Conservation (phyloP, 1,140 invertebrate species). For the Drosophila teissieri region DNA sequence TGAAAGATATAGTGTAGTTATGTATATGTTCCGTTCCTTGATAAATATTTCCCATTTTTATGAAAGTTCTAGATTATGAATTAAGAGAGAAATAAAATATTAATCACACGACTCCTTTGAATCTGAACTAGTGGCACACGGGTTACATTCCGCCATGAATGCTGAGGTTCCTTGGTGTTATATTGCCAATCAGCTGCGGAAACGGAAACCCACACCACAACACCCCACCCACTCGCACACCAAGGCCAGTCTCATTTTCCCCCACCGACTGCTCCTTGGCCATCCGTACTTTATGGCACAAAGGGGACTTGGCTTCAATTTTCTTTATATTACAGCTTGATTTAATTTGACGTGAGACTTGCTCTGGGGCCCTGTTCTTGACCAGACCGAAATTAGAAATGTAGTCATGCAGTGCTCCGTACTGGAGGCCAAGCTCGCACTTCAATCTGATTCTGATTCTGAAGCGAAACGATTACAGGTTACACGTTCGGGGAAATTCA, state of each 20-base stretch:
- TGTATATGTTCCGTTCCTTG: too few species aligned
- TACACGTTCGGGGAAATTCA: constrained; percentile 51
- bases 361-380: constrained; percentile 60
- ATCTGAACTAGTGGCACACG: not conserved
- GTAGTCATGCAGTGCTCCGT: constrained; percentile 20
- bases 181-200: constrained; percentile 66
- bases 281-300: constrained; percentile 68
- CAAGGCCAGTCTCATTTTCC: not conserved
- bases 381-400: constrained; percentile 63
- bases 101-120: not conserved
- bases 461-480: constrained; percentile 46
- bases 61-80: too few species aligned
- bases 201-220: not conserved
- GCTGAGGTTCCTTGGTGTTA: constrained; percentile 40
- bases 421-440: not conserved
- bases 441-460: constrained; percentile 10
- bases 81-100: not conserved
- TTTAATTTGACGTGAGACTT: constrained; percentile 83
- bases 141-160: constrained; percentile 21
- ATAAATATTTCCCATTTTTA: too few species aligned
- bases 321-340: constrained; percentile 82
- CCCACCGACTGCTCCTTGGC: constrained; percentile 7
- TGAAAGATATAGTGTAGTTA: not conserved
- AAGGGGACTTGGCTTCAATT: constrained; percentile 80
- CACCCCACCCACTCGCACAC: not conserved